Base-by-base conservation (phyloP, 2,113 vertebrate genomes). In the Bothrops jararaca region DNA sequence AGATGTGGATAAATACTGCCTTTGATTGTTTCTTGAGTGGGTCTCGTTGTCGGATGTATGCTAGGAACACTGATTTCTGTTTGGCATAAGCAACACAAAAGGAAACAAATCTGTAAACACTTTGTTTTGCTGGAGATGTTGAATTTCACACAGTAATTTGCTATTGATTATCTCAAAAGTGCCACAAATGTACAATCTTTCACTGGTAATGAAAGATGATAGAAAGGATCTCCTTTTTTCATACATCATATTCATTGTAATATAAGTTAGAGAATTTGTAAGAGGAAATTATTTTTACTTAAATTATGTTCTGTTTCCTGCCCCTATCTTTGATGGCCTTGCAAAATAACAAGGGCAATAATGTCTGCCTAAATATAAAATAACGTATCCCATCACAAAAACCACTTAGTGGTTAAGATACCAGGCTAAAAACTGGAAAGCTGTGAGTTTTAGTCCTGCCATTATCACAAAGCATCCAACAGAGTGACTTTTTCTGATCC, bases 161-260 rank as follows among this genome's bases (percentile, higher is more conserved):
- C 96, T 97, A 96, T 97, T 97, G 96, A 97, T 97, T 96, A 97
- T 96, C 96, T 96, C 97, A 97, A 97, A 97, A 95, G 95, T 96
- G 95, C 94, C 93, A 91, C 93, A 94, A 97, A 97, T 95, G 94
- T 94, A 96, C 96, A 93, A 91, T 95, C 96, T 96, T 87, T 97
- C 95, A 91, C 95, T 96, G 96, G 94, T 96, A 96, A 97, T 96
- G 95, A 94, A 93, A 95, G 92, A 95, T 93, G 93, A 95, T 92
- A 91, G 87, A 92, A 94, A 93, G 93, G 96, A 96, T 96, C 95
- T 93, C 93, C 34, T 85, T 91, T 22, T 53, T 56, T 15, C 4
- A 9, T 91, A 29, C 23, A 26, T 18, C n/a, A 42, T 53, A 24
- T 48, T 54, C 23, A 54, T n/a, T 86, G 39, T 85, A 85, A 85